Evolutionary conservation across 2,113 vertebrate species (phyloP).

Genomic region (Phaethornis superciliosus): DNA sequence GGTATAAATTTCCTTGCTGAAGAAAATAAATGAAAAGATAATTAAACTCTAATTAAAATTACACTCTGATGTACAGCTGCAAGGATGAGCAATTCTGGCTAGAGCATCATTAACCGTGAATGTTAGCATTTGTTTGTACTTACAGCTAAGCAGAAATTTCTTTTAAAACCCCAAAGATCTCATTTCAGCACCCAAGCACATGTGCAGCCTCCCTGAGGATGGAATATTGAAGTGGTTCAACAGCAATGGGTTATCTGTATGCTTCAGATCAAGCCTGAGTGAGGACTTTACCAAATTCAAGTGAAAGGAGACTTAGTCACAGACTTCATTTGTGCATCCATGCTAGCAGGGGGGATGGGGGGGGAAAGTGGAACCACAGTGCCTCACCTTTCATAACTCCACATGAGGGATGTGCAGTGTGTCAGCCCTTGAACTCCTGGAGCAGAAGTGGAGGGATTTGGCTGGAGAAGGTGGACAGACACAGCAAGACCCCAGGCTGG

Average conservation of each 20-base stretch:
- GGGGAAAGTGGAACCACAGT: background rate
- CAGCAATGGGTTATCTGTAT: background rate
- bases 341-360: background rate
- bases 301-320: background rate
- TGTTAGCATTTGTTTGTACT: conserved; percentile 16
- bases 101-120: conserved; percentile 39
- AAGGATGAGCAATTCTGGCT: conserved; percentile 38
- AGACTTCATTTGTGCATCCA: background rate
- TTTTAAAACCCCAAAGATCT: background rate
- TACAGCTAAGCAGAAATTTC: conserved; percentile 19
- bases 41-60: conserved; percentile 67
- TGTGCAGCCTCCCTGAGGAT: background rate
- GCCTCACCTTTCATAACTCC: background rate
- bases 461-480: background rate
- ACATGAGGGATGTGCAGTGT: background rate
- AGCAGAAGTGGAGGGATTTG: background rate
- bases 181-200: conserved; percentile 11
- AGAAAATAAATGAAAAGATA: conserved; percentile 64
- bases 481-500: background rate
- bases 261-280: background rate
- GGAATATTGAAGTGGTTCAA: background rate
- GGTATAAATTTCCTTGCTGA: conserved; percentile 50
- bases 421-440: background rate
- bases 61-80: conserved; percentile 54
- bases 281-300: background rate